phyloP scores from a whole-genome alignment of 2,888 invertebrate species.

The Drosophila atroscutellata region DNA sequence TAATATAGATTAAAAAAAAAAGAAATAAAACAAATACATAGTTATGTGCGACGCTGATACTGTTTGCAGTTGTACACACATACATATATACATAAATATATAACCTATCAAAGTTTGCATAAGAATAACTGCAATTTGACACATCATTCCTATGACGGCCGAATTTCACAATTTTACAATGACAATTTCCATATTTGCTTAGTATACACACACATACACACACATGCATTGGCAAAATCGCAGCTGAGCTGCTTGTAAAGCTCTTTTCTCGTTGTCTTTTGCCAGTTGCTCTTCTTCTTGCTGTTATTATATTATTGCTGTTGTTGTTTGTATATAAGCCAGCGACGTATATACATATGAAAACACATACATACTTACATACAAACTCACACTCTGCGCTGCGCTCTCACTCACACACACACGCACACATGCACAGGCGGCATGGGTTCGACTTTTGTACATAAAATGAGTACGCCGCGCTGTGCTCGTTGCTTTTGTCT shows the following conservation, averaged over 20 bases:
- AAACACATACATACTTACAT: constrained; percentile 20
- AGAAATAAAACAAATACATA: constrained; percentile 10
- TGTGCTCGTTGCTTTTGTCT: constrained; percentile 68
- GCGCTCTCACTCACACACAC: constrained; percentile 2
- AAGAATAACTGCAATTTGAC: constrained; percentile 27
- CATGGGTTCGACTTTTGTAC: constrained; percentile 68
- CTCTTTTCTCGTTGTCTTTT: constrained; percentile 43
- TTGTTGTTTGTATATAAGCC: constrained; percentile 40
- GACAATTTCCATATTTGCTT: constrained; percentile 51
- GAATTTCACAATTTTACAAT: constrained; percentile 56
- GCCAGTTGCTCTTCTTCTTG: constrained; percentile 35
- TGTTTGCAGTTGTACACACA: neutral
- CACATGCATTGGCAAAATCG: constrained; percentile 36
- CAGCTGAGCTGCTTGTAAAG: constrained; percentile 58
- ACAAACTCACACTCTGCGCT: neutral
- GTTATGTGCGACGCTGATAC: constrained; percentile 6
- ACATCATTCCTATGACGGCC: constrained; percentile 32
- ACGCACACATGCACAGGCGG: constrained; percentile 3
- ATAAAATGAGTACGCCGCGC: constrained; percentile 56
- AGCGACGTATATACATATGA: constrained; percentile 16
- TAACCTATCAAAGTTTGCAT: neutral
- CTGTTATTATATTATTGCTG: constrained; percentile 33
- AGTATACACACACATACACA: constrained; percentile 15
- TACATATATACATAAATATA: neutral
- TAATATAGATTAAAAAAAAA: constrained; percentile 1